A percentile compares a stretch with the other conserved stretches of the same genome.
These are phyloP conservation scores for Chrysolina oricalcia DNA, from an alignment of 2,888 invertebrate genomes.

Conservation along the genomic window DNA sequence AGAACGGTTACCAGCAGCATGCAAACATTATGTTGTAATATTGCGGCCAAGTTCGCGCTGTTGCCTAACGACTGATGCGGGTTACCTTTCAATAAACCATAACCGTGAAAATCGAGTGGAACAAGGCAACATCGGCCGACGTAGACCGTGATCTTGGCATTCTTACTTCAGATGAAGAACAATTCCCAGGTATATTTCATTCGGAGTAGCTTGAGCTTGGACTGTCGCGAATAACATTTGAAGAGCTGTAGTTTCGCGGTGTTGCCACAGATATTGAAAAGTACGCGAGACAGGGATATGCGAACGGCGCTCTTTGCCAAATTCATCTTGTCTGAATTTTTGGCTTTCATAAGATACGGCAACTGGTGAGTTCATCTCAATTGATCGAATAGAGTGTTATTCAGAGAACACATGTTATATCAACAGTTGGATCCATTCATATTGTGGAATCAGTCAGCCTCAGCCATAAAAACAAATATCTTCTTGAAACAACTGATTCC, in stretches of 20 bases:
- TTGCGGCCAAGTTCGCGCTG: constrained; percentile 51
- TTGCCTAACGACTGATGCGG: constrained; percentile 40
- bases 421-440: too few species aligned
- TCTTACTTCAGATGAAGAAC: constrained; percentile 59
- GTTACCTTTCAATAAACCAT: constrained; percentile 33
- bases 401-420: too few species aligned
- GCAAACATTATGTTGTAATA: constrained; percentile 64
- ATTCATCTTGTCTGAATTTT: too few species aligned
- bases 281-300: not conserved
- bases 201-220: constrained; percentile 40
- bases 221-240: constrained; percentile 43
- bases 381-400: too few species aligned
- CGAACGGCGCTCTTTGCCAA: too few species aligned
- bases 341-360: too few species aligned
- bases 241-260: constrained; percentile 20
- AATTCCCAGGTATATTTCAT: constrained; percentile 54
- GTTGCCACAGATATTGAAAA: constrained; percentile 3
- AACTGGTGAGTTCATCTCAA: too few species aligned
- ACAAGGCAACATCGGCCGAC: constrained; percentile 60
- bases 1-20: constrained; percentile 57
- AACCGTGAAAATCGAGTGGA: constrained; percentile 33
- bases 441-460: too few species aligned
- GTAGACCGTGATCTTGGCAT: constrained; percentile 69
- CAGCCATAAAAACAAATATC: too few species aligned
- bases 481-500: too few species aligned